These are phyloP conservation scores for Montipora cactus DNA, from an alignment of 64 coral and sea anemone species.

Conservation along the genomic window DNA sequence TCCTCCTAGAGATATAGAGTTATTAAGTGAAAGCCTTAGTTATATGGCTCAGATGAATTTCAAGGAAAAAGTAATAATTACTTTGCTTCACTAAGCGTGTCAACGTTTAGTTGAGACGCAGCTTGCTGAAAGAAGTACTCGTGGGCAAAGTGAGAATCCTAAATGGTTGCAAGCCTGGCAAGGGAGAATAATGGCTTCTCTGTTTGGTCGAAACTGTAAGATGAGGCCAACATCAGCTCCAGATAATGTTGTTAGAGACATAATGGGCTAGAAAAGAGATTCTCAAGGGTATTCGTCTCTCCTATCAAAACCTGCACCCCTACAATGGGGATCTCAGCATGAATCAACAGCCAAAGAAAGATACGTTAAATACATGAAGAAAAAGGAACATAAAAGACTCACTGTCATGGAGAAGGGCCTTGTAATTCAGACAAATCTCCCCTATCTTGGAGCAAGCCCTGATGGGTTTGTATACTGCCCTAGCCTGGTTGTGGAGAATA, in stretches of 20 bases:
- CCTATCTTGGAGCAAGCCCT: constrained; percentile 3
- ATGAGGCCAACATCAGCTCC: too few relatives aligned
- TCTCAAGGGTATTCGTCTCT: too few relatives aligned
- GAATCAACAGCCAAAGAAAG: constrained; percentile 34
- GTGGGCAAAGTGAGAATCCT: neutral
- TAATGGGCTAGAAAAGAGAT: too few relatives aligned
- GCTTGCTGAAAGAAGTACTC: too few relatives aligned
- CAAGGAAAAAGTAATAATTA: too few relatives aligned
- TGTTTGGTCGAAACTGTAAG: constrained; percentile 13
- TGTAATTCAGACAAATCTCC: constrained; percentile 7
- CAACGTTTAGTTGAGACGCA: too few relatives aligned
- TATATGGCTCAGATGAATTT: neutral
- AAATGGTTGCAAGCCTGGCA: too few relatives aligned
- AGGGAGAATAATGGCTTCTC: neutral
- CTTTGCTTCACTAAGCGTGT: too few relatives aligned
- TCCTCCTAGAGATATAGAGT: constrained; percentile 23
- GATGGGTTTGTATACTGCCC: constrained; percentile 33
- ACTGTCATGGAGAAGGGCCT: constrained; percentile 43
- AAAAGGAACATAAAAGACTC: constrained; percentile 11
- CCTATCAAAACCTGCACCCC: too few relatives aligned
- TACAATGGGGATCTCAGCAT: too few relatives aligned
- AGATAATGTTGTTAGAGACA: too few relatives aligned
- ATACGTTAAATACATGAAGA: constrained; percentile 18
- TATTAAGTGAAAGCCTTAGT: neutral
- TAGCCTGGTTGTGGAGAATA: neutral